phyloP scores from a whole-genome alignment of 2,113 vertebrate species.

The Solenodon paradoxus region DNA sequence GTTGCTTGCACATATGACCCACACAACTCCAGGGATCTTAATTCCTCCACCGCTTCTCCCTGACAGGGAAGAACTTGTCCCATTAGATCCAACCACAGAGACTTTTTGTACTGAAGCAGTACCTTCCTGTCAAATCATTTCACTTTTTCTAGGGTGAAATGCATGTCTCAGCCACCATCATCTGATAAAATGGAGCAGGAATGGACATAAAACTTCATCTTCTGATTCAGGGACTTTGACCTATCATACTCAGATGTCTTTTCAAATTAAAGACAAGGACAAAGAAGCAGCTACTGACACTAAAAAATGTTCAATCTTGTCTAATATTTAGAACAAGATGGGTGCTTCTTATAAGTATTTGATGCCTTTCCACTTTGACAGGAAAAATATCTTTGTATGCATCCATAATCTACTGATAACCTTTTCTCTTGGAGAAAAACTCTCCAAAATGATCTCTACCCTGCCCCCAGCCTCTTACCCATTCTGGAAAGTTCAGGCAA shows the following conservation, averaged over 20 bases:
- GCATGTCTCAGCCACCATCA: not conserved
- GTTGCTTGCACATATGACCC: not conserved
- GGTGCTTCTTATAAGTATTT: not conserved
- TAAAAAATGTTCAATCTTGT: not conserved
- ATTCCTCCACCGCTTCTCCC: not conserved
- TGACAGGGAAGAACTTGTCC: not conserved
- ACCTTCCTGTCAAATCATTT: not conserved
- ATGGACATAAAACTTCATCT: not conserved
- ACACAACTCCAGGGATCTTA: not conserved
- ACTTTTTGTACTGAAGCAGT: rapidly evolving
- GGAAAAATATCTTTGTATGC: not conserved
- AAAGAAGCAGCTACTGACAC: not conserved
- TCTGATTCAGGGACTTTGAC: not conserved
- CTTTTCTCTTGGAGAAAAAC: not conserved
- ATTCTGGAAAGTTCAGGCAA: not conserved
- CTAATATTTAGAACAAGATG: not conserved
- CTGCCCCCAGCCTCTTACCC: not conserved
- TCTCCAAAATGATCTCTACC: not conserved
- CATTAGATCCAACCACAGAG: not conserved
- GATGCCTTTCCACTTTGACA: not conserved
- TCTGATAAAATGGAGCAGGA: not conserved
- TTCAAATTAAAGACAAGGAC: not conserved
- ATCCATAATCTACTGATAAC: not conserved
- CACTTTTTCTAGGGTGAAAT: not conserved
- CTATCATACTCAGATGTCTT: not conserved